These are phyloP conservation scores for Eurytoma californica DNA, from an alignment of 2,888 invertebrate genomes.

Conservation along the genomic window DNA sequence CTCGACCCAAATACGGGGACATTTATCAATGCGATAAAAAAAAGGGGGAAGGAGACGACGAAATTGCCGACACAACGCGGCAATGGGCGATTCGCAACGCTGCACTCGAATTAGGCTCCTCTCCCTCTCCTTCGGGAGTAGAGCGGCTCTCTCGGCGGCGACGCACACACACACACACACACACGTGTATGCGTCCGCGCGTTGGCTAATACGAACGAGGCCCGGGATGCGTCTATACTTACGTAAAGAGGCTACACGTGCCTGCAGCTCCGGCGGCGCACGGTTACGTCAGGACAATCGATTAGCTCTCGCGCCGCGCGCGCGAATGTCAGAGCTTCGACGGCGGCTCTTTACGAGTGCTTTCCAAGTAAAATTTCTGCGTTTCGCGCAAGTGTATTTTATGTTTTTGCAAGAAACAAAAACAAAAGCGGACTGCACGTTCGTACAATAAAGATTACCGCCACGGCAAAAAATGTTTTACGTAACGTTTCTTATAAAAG, in stretches of 20 bases:
- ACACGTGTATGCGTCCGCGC: background rate
- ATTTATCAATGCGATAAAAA: too few species aligned
- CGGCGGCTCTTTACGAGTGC: too few species aligned
- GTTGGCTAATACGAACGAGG: background rate
- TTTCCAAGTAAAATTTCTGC: too few species aligned
- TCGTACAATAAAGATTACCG: too few species aligned
- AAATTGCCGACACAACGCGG: background rate
- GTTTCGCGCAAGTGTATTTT: too few species aligned
- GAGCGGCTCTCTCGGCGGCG: background rate
- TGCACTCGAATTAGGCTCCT: slow-evolving; percentile 13
- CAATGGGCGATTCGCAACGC: slow-evolving; percentile 16
- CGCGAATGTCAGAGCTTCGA: slow-evolving; percentile 21
- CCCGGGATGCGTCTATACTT: slow-evolving; percentile 25
- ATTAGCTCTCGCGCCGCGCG: slow-evolving; percentile 17
- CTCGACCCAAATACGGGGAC: too few species aligned
- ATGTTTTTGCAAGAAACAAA: too few species aligned
- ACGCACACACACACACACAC: background rate
- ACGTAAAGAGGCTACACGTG: slow-evolving; percentile 41
- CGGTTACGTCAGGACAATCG: slow-evolving; percentile 43
- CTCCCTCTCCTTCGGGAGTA: background rate
- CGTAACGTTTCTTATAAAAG: too few species aligned
- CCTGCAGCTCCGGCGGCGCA: slow-evolving; percentile 5
- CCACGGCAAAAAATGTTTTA: too few species aligned
- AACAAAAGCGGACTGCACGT: too few species aligned
- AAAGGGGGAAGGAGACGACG: too few species aligned